phyloP scores from a whole-genome alignment of 1,140 invertebrate genomes.

The Drosophila aff. region DNA sequence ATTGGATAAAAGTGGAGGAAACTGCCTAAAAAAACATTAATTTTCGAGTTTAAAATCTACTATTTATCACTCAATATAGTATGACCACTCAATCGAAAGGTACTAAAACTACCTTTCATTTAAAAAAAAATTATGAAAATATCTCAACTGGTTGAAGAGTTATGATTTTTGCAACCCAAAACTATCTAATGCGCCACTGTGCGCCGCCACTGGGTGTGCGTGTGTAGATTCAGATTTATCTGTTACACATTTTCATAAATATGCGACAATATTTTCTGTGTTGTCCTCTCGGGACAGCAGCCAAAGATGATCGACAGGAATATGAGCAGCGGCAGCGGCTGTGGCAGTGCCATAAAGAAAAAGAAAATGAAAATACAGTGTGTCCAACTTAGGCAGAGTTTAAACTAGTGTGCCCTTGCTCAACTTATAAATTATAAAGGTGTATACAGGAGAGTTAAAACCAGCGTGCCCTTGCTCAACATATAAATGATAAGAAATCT shows the following conservation, averaged over 20 bases:
- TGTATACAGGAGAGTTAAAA: too few relatives aligned
- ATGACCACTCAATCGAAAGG: too few relatives aligned
- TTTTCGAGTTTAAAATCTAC: too few relatives aligned
- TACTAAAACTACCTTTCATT: too few relatives aligned
- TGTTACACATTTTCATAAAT: slow-evolving; percentile 83
- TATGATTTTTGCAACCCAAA: too few relatives aligned
- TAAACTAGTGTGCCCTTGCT: not conserved
- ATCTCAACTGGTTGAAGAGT: too few relatives aligned
- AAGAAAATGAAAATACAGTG: not conserved
- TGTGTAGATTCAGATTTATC: slow-evolving; percentile 71
- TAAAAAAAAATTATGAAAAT: too few relatives aligned
- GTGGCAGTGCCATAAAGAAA: slow-evolving; percentile 5
- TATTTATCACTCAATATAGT: too few relatives aligned
- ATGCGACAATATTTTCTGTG: slow-evolving; percentile 78
- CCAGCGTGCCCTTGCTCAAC: not conserved
- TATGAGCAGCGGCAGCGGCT: slow-evolving; percentile 1
- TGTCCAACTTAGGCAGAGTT: not conserved
- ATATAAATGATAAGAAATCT: not conserved
- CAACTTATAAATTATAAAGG: too few relatives aligned
- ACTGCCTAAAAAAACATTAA: too few relatives aligned
- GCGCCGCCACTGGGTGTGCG: slow-evolving; percentile 1
- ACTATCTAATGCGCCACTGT: too few relatives aligned
- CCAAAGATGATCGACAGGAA: slow-evolving; percentile 53
- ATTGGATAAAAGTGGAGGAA: too few relatives aligned
- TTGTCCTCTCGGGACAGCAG: slow-evolving; percentile 46